phyloP scores from a whole-genome alignment of 64 coral and sea anemone genomes.

The Dendrophyllia cribrosa region DNA sequence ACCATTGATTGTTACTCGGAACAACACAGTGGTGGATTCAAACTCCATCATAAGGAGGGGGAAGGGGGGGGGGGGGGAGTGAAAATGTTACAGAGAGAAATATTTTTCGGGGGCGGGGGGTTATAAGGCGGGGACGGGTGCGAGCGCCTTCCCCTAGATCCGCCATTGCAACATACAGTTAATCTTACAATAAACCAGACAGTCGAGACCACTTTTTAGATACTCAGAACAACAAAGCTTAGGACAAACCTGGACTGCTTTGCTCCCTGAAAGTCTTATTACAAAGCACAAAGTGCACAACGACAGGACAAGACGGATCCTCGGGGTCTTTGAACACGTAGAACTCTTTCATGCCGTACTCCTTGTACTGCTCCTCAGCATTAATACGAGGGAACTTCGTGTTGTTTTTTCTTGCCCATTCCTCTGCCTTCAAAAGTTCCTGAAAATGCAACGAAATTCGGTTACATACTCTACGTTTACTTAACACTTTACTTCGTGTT shows the following conservation, averaged over 20 bases:
- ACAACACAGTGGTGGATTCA: too few species aligned
- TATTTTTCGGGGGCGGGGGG: too few species aligned
- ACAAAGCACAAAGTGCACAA: slow-evolving; percentile 76
- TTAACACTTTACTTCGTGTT: neutral
- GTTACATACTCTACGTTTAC: neutral
- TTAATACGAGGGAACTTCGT: slow-evolving; percentile 71
- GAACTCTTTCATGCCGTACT: slow-evolving; percentile 71
- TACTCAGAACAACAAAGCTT: too few species aligned
- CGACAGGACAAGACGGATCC: slow-evolving; percentile 67
- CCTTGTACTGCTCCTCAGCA: slow-evolving; percentile 36
- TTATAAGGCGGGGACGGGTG: too few species aligned
- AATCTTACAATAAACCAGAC: too few species aligned
- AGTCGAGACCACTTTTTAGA: too few species aligned
- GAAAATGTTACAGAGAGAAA: too few species aligned
- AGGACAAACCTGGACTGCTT: slow-evolving; percentile 58
- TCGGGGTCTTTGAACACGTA: slow-evolving; percentile 75
- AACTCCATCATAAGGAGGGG: too few species aligned
- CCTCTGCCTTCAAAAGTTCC: slow-evolving; percentile 31
- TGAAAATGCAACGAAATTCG: neutral
- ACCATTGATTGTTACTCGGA: too few species aligned
- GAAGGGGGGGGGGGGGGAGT: too few species aligned
- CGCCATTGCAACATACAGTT: too few species aligned
- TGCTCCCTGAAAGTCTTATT: slow-evolving; percentile 77
- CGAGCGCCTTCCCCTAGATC: too few species aligned
- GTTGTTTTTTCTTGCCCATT: slow-evolving; percentile 80